Evolutionary conservation across 1,140 invertebrate species (phyloP).

Genomic region (Drosophila tristis): DNA sequence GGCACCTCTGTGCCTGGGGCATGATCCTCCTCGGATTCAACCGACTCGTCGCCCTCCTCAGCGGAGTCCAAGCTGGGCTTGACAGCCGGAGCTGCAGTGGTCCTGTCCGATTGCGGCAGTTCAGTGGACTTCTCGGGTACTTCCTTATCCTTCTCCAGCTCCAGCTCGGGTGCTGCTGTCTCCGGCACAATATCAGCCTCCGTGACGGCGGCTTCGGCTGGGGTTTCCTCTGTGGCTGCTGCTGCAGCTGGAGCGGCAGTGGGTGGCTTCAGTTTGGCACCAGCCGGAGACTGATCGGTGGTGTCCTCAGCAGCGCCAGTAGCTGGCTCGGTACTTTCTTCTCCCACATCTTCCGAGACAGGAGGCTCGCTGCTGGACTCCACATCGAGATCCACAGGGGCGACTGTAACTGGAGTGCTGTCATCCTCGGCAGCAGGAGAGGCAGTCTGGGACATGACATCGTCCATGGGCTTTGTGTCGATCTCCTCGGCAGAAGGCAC

Average conservation of each 20-base stretch:
- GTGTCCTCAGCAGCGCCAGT: slow-evolving; percentile 38
- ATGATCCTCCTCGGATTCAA: slow-evolving; percentile 75
- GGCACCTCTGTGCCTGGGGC: slow-evolving; percentile 29
- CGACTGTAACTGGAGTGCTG: slow-evolving; percentile 38
- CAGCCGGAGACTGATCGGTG: slow-evolving; percentile 42
- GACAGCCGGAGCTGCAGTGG: slow-evolving; percentile 47
- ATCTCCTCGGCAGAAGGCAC: slow-evolving; percentile 50
- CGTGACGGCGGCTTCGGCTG: slow-evolving; percentile 38
- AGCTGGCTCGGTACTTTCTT: slow-evolving; percentile 45
- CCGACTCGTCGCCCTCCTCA: slow-evolving; percentile 69
- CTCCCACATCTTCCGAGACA: slow-evolving; percentile 42
- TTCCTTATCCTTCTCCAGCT: slow-evolving; percentile 22
- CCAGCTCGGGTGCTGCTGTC: slow-evolving; percentile 34
- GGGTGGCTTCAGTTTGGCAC: slow-evolving; percentile 37
- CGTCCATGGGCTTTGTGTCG: slow-evolving; percentile 60
- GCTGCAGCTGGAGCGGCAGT: slow-evolving; percentile 16
- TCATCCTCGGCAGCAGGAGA: slow-evolving; percentile 40
- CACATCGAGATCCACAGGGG: slow-evolving; percentile 48
- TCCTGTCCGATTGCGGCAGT: slow-evolving; percentile 33
- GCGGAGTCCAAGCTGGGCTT: slow-evolving; percentile 63
- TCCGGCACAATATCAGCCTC: slow-evolving; percentile 36
- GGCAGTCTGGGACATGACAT: slow-evolving; percentile 59
- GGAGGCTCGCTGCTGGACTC: slow-evolving; percentile 51
- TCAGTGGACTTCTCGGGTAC: slow-evolving; percentile 38
- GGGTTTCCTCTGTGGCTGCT: slow-evolving; percentile 9